Evolutionary conservation across 2,797 vertebrate species (phyloP), one percentile per base, ranked within the genome.

Genomic region (Tragelaphus eurycerus): DNA sequence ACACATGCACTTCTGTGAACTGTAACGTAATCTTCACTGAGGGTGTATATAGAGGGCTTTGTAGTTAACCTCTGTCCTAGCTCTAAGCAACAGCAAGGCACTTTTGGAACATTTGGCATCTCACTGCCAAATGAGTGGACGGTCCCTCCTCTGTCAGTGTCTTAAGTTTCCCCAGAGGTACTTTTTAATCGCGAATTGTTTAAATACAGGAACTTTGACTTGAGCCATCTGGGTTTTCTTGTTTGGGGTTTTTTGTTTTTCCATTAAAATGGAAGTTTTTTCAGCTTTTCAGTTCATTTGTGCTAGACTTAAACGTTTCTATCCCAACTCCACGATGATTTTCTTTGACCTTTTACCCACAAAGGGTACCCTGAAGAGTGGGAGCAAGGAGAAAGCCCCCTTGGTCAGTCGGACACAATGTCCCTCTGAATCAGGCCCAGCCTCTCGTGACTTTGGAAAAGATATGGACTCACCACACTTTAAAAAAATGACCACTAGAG

Each of bases 401-500:
- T 92, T 23, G 52, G 87, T 38, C 79, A 46, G 25, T 71, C 46
- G 76, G 78, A 85, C 52, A 64, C n/a, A 81, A 71, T 13, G 43
- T 25, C 43, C 14, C 54, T 38, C 12, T 54, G 57, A 64, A 79
- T 13, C n/a, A 86, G 74, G 43, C 86, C 38, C 23, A 38, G 81
- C 15, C 27, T 57, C 90, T 27, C 4, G 16, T 29, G 55, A 96
- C 57, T 83, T 60, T 4, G 0, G 86, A 16, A 81, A 83, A 67
- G 31, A 54, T 14, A 60, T 7, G 19, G 74, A 46, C 48, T 31
- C 6, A 7, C 48, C 3, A 17, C n/a, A 59, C 74, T 62, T 89
- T 1, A 10, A 46, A 54, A 60, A 57, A 91, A 94, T 64, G 59
- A 90, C 91, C 96, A 90, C 71, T 89, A 97, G 60, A 78, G 64